Evolutionary conservation across 2,888 invertebrate genomes (phyloP).

Genomic region (Galerucella nymphaeae): DNA sequence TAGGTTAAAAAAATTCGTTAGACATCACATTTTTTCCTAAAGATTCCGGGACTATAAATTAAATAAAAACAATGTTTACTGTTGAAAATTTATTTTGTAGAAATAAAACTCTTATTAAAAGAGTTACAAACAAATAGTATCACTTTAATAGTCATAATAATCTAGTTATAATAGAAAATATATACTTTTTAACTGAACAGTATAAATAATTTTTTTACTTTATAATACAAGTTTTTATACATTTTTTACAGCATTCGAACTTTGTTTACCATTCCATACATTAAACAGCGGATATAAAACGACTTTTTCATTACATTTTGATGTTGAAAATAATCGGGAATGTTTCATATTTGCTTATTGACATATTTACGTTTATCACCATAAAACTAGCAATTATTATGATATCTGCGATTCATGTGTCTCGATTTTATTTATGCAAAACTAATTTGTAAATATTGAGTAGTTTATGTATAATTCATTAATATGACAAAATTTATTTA

Average conservation of each 20-base stretch:
- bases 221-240: slow-evolving; percentile 51
- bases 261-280: slow-evolving; percentile 10
- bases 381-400: neutral
- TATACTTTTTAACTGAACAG: slow-evolving; percentile 51
- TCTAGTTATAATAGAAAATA: slow-evolving; percentile 52
- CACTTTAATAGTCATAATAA: slow-evolving; percentile 30
- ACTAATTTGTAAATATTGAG: neutral
- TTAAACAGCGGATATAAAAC: neutral
- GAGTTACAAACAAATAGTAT: slow-evolving; percentile 30
- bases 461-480: neutral
- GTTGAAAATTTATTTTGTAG: slow-evolving; percentile 37
- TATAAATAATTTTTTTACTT: slow-evolving; percentile 51
- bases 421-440: neutral
- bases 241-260: slow-evolving; percentile 41
- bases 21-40: too few species aligned
- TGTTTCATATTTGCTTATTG: neutral
- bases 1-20: too few species aligned
- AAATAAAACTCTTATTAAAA: slow-evolving; percentile 34
- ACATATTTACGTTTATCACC: neutral
- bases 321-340: neutral
- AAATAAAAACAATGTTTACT: neutral
- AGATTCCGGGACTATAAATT: too few species aligned
- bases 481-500: neutral
- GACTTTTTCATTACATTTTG: neutral
- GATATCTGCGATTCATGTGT: neutral